These are phyloP conservation scores for Peribatodes rhomboidaria DNA, from an alignment of 2,888 invertebrate genomes.

Conservation along the genomic window DNA sequence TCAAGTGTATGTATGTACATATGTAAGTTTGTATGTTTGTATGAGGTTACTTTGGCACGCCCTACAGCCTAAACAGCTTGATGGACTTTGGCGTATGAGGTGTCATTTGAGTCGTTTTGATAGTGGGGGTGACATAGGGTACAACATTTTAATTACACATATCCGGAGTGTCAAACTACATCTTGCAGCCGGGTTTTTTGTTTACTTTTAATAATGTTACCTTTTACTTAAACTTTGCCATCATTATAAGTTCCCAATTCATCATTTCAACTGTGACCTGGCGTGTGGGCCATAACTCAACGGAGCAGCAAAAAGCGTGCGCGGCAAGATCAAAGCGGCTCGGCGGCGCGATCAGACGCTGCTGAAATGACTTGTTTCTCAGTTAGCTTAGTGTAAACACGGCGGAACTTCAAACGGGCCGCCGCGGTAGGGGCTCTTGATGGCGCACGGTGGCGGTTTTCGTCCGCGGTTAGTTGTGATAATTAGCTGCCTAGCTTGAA, in stretches of 20 bases:
- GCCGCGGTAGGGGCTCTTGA: constrained; percentile 43
- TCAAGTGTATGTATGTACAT: too few relatives aligned
- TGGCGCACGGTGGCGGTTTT: constrained; percentile 20
- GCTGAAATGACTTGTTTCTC: constrained; percentile 83
- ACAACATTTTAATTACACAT: too few relatives aligned
- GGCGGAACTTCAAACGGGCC: constrained; percentile 81
- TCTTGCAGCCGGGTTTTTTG: too few relatives aligned
- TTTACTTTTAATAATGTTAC: too few relatives aligned
- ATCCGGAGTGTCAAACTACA: too few relatives aligned
- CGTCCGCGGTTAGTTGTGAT: background rate
- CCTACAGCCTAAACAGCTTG: too few relatives aligned
- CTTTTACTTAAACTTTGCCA: background rate
- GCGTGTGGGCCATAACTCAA: constrained; percentile 39
- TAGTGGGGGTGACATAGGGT: too few relatives aligned
- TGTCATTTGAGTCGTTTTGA: too few relatives aligned
- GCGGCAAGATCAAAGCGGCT: constrained; percentile 79
- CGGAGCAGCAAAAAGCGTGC: constrained; percentile 65
- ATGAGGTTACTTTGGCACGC: too few relatives aligned
- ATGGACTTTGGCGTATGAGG: too few relatives aligned
- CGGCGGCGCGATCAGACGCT: constrained; percentile 66
- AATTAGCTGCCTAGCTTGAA: constrained; percentile 7
- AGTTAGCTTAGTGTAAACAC: constrained; percentile 84
- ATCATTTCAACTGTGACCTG: constrained; percentile 45
- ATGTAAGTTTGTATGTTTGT: too few relatives aligned
- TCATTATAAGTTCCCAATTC: constrained; percentile 9